phyloP scores from a whole-genome alignment of 2,797 vertebrate genomes.

The Limnodromus scolopaceus region DNA sequence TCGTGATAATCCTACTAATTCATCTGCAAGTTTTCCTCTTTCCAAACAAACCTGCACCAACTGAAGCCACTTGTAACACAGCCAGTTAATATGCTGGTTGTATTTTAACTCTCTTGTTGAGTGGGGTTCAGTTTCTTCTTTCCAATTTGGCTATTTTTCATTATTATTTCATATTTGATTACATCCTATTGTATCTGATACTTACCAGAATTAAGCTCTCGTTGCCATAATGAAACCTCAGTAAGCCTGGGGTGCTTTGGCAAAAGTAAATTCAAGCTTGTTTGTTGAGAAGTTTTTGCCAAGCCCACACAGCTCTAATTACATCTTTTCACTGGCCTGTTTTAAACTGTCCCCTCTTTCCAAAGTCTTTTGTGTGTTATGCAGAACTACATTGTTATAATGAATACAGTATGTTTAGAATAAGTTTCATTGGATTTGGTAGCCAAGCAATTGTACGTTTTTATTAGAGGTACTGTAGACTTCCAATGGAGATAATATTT shows the following conservation, averaged over 20 bases:
- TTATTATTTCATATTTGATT: conserved; percentile 41
- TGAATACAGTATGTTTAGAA: conserved; percentile 71
- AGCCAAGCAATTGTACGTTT: conserved; percentile 68
- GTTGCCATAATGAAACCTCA: conserved; percentile 49
- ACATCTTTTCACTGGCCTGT: conserved; percentile 67
- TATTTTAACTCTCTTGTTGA: not conserved
- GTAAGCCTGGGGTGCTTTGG: conserved; percentile 62
- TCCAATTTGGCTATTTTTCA: not conserved
- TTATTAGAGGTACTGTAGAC: conserved; percentile 70
- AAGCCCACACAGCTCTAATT: conserved; percentile 76
- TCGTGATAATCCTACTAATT: not conserved
- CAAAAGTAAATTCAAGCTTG: conserved; percentile 50
- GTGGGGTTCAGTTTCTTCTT: not conserved
- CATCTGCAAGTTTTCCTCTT: not conserved
- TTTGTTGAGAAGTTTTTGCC: conserved; percentile 63
- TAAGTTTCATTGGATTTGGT: conserved; percentile 70
- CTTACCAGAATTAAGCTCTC: conserved; percentile 47
- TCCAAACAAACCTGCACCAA: not conserved
- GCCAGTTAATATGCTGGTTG: not conserved
- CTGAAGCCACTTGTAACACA: not conserved
- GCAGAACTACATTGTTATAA: conserved; percentile 68
- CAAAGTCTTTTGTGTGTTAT: conserved; percentile 69
- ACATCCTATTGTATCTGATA: conserved; percentile 32
- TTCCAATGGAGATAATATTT: conserved; percentile 79
- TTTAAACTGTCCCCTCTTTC: conserved; percentile 49